Base-by-base conservation (phyloP, 2,888 invertebrate genomes). In the Minunthozetes semirufus region DNA sequence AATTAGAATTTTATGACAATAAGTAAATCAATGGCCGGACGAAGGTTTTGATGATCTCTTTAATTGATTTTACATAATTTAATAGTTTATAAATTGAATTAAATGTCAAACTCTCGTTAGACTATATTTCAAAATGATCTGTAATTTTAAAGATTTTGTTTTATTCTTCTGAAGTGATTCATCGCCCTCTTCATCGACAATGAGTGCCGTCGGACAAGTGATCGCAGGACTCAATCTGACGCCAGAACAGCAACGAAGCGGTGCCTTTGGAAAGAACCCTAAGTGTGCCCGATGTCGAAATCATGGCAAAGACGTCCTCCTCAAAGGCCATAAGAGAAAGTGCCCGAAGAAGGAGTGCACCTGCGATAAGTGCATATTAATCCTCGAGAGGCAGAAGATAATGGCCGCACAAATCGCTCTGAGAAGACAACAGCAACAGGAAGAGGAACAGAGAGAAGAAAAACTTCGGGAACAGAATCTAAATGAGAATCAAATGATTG, bases 341-440 rank as follows among this genome's bases (percentile, higher is more conserved):
- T 76, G 76, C 42, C 75, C 68, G 25, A 42, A 42, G 15, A 48
- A 27, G 11, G 72, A 76, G 4, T 76, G 76, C 33, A 27, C 5
- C 3, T 76, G 76, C 53, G 50, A 38, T 22, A 76, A 75, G 46
- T 76, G 76, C 38, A 63, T 75, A 19, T 38, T 76, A 19, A 76
- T 75, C 46, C 66, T 59, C 13, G 75, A 76, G 63, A 72, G 76
- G 33, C 75, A 76, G 63, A 71, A 63, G 22, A 75, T 76, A 48
- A 76, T 76, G 76, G 75, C 74, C 42, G 75, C 72, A 33, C 76
- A 76, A 50, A 66, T 76, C 17, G 75, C 76, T 13, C 75, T 76
- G 4, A 75, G 76, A 66, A 71, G 76, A n/a, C 76, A 75, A 66
- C 76, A 76, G 42, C 66, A 74, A 25, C 50, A 70, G 50, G 76